Evolutionary conservation across 1,140 invertebrate genomes (phyloP).

Genomic region (Leptinotarsa texana): DNA sequence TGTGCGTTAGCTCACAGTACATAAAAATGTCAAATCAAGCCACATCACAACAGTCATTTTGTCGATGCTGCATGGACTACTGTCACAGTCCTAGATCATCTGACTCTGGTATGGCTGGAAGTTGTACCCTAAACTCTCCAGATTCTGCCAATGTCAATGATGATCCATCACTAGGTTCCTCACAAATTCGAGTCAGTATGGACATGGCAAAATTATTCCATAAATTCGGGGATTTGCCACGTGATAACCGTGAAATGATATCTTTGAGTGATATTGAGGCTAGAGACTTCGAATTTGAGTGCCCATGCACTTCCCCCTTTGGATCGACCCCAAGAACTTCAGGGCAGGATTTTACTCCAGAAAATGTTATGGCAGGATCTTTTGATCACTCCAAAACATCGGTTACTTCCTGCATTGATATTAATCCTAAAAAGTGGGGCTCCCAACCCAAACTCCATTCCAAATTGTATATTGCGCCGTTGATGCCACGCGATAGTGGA

Average conservation of each 20-base stretch:
- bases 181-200: constrained; percentile 30
- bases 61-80: constrained; percentile 64
- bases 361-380: constrained; percentile 58
- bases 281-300: constrained; percentile 69
- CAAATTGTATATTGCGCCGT: constrained; percentile 36
- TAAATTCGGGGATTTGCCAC: constrained; percentile 19
- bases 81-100: constrained; percentile 70
- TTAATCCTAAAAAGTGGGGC: constrained; percentile 55
- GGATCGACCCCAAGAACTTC: constrained; percentile 69
- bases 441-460: constrained; percentile 44
- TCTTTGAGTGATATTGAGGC: constrained; percentile 67
- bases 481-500: constrained; percentile 37
- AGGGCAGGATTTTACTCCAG: constrained; percentile 60
- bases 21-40: constrained; percentile 49
- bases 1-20: constrained; percentile 59
- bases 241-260: constrained; percentile 36
- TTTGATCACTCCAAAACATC: constrained; percentile 58
- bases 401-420: constrained; percentile 57
- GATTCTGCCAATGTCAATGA: constrained; percentile 56
- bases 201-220: constrained; percentile 36
- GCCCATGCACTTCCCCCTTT: constrained; percentile 72
- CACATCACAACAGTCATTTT: constrained; percentile 53
- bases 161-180: not conserved
- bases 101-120: constrained; percentile 82
- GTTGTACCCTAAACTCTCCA: constrained; percentile 71